These are phyloP conservation scores for Cyprinodon variegatus DNA, from an alignment of 2,113 vertebrate species.

Conservation along the genomic window DNA sequence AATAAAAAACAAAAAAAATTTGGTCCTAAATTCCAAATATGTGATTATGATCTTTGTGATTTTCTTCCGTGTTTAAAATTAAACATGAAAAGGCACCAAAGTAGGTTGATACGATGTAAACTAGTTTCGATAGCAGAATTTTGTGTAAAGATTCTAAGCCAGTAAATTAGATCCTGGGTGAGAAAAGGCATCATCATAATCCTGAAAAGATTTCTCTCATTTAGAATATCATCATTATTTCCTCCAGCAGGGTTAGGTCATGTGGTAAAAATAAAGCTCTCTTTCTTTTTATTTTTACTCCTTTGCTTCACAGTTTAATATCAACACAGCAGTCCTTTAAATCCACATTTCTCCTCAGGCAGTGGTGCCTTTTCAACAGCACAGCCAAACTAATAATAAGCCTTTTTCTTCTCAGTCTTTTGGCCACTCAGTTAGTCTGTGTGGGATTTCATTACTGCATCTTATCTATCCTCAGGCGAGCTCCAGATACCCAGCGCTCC, in stretches of 20 bases:
- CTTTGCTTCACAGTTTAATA: neutral
- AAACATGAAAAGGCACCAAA: neutral
- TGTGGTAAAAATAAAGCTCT: neutral
- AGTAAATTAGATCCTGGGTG: neutral
- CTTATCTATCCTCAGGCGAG: constrained; percentile 34
- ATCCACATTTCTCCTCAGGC: constrained; percentile 16
- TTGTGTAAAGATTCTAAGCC: neutral
- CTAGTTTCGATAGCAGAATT: neutral
- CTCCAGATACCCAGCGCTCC: constrained; percentile 45
- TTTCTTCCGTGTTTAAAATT: neutral
- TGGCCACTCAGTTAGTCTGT: constrained; percentile 14
- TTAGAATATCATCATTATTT: neutral
- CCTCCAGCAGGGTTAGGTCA: neutral
- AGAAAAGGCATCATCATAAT: neutral
- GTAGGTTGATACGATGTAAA: neutral
- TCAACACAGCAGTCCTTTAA: constrained; percentile 29
- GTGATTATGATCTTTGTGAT: neutral
- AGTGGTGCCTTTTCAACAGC: constrained; percentile 20
- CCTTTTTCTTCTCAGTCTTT: constrained; percentile 32
- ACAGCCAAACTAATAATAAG: constrained; percentile 34
- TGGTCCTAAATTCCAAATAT: neutral
- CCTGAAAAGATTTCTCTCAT: neutral
- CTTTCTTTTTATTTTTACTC: neutral
- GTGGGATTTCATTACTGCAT: constrained; percentile 52
- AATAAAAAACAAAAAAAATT: too few relatives aligned